Percentiles rank a stretch among this genome's conserved stretches.
phyloP scores from a whole-genome alignment of 2,113 vertebrate genomes.

The Crotalus horridus region DNA sequence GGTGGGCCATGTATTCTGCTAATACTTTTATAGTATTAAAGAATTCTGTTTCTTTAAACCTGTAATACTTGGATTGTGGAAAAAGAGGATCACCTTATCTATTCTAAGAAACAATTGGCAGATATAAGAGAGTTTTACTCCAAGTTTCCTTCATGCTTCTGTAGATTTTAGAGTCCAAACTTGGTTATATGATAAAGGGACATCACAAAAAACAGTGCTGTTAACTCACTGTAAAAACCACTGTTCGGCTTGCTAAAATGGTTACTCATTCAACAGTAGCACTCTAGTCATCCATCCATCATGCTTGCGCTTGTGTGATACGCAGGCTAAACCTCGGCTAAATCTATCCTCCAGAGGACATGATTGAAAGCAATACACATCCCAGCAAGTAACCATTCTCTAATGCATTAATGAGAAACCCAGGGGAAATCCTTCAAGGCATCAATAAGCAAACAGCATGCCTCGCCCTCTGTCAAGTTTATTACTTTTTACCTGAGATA shows the following conservation, averaged over 20 bases:
- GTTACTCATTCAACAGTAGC: constrained; percentile 38
- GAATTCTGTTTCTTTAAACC: background rate
- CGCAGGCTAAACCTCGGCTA: constrained; percentile 2
- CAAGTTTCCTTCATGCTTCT: constrained; percentile 4
- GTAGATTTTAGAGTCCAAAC: constrained; percentile 41
- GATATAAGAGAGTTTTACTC: background rate
- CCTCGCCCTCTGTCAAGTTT: constrained; percentile 9
- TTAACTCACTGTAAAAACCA: background rate
- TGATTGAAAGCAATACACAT: constrained; percentile 39
- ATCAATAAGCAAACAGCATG: constrained; percentile 33
- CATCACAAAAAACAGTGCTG: constrained; percentile 10
- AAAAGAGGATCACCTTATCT: background rate
- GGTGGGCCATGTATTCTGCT: background rate
- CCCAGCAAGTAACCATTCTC: constrained; percentile 35
- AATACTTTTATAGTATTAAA: background rate
- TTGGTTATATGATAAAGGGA: constrained; percentile 45
- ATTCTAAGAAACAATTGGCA: background rate
- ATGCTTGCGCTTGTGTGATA: constrained; percentile 43
- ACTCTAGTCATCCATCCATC: constrained; percentile 37
- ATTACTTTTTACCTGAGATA: constrained; percentile 42
- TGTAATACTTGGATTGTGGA: background rate
- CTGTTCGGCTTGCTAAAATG: constrained; percentile 53
- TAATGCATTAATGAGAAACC: constrained; percentile 44
- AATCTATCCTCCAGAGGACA: constrained; percentile 39
- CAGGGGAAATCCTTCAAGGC: constrained; percentile 35